Conservation (phyloP, 2,113 vertebrate species). For the Tichodroma muraria region DNA sequence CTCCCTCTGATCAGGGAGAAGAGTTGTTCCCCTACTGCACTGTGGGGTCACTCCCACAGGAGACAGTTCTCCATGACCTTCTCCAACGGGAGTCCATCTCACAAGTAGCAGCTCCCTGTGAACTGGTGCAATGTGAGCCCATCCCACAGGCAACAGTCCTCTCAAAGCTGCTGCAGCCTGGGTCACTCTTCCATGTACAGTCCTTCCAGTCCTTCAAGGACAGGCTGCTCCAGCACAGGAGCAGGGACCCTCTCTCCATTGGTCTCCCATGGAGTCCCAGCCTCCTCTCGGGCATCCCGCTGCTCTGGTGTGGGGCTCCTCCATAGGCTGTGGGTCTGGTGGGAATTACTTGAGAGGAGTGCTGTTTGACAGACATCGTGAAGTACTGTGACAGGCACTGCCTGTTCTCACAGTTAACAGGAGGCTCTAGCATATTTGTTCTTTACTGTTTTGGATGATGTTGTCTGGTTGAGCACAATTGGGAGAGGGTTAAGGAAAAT, state of each 20-base stretch:
- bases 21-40: neutral
- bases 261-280: neutral
- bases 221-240: neutral
- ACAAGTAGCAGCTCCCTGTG: fast-evolving
- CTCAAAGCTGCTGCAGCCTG: no score
- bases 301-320: neutral
- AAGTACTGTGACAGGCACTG: neutral
- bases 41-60: neutral
- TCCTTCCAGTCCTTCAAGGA: neutral
- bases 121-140: neutral
- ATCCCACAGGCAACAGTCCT: neutral
- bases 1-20: neutral
- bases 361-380: neutral
- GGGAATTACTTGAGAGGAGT: neutral
- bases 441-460: neutral
- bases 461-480: neutral
- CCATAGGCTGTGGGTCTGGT: neutral
- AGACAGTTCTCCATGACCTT: neutral
- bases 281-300: neutral
- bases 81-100: neutral
- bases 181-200: neutral
- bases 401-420: neutral
- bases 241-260: neutral
- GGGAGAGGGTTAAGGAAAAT: neutral
- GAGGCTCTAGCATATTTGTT: neutral